phyloP scores from a whole-genome alignment of 1,140 invertebrate species.

The Atta colombica region DNA sequence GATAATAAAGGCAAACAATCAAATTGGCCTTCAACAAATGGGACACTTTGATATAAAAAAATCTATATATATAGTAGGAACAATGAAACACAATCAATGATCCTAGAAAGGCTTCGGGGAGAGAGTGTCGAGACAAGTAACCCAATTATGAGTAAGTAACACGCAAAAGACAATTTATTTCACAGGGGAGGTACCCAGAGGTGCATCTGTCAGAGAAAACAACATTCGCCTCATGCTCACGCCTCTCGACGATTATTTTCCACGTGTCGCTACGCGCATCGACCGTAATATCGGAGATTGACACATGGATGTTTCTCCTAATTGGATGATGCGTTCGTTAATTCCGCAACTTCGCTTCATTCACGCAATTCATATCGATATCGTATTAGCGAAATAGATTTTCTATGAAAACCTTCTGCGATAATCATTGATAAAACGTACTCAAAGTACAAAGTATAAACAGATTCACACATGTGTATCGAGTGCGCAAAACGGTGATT shows the following conservation, averaged over 20 bases:
- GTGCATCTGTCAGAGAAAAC: conserved; percentile 85
- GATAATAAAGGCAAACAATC: neutral
- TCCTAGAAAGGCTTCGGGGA: conserved; percentile 66
- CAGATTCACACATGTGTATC: neutral
- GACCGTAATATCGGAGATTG: conserved; percentile 16
- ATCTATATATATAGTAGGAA: conserved; percentile 29
- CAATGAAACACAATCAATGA: conserved; percentile 51
- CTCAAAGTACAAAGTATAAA: neutral
- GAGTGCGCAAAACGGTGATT: conserved; percentile 18
- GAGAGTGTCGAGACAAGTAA: conserved; percentile 74
- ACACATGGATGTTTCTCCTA: neutral
- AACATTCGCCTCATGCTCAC: conserved; percentile 69
- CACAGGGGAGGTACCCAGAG: conserved; percentile 84
- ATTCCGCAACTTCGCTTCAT: conserved; percentile 9
- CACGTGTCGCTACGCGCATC: neutral
- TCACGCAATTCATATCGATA: neutral
- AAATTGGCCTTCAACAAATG: neutral
- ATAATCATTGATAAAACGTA: conserved; percentile 7
- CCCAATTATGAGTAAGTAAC: conserved; percentile 63
- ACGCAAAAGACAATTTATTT: conserved; percentile 70
- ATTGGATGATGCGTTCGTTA: conserved; percentile 41
- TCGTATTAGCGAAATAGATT: neutral
- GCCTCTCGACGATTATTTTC: conserved; percentile 70
- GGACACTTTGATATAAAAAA: neutral
- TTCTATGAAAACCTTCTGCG: neutral